Percentiles rank a stretch among this genome's conserved stretches.
phyloP scores from a whole-genome alignment of 2,888 invertebrate genomes.

The Omphaloscelis lunosa region DNA sequence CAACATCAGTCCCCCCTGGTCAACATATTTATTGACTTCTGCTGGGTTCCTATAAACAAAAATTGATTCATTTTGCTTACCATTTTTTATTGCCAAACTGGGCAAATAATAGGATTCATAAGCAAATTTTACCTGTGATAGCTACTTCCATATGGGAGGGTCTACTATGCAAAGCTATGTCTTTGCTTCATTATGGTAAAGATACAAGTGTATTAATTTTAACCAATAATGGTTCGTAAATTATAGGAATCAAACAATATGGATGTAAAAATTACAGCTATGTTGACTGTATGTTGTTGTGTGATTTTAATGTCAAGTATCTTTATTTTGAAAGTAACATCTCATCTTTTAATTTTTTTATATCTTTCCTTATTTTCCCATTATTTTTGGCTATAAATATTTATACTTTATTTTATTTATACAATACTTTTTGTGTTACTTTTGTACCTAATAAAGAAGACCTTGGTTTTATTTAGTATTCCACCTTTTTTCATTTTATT shows the following conservation, averaged over 20 bases:
- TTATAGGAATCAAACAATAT: no score
- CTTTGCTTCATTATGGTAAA: no score
- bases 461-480: background rate
- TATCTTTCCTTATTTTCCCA: background rate
- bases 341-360: background rate
- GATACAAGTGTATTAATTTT: no score
- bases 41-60: no score
- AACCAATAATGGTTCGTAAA: no score
- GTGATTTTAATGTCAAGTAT: background rate
- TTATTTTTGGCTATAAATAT: background rate
- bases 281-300: background rate
- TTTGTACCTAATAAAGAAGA: background rate
- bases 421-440: background rate
- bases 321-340: background rate
- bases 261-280: background rate
- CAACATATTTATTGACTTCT: background rate
- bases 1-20: background rate
- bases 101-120: no score
- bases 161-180: no score
- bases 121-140: no score
- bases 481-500: background rate
- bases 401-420: background rate
- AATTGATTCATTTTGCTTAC: no score
- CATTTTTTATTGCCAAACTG: no score
- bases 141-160: no score